Percentiles rank a stretch among this genome's conserved stretches.
Evolutionary conservation across 2,888 invertebrate genomes (phyloP).

Genomic region (Synanthedon andrenaeformis): DNA sequence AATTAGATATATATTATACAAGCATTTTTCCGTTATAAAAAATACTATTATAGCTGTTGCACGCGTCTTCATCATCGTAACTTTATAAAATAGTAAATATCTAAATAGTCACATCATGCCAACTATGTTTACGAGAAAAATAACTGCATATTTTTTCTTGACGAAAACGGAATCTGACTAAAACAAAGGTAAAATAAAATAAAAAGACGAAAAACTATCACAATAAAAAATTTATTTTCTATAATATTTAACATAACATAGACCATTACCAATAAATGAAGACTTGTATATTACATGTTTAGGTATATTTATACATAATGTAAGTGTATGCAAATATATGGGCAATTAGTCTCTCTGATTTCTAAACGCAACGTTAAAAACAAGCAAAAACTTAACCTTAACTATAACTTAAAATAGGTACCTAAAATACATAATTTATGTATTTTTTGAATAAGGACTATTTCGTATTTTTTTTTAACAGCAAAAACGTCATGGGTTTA

Average conservation of each 20-base stretch:
- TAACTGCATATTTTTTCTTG: too few relatives aligned
- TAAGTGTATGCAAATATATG: conserved; percentile 13
- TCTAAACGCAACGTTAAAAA: not conserved
- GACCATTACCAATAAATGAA: conserved; percentile 56
- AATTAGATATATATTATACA: too few relatives aligned
- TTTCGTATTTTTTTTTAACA: too few relatives aligned
- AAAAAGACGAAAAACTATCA: conserved; percentile 36
- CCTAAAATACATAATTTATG: too few relatives aligned
- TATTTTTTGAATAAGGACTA: too few relatives aligned
- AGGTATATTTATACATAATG: conserved; percentile 17
- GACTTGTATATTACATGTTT: conserved; percentile 44
- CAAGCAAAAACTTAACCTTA: not conserved
- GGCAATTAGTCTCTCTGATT: conserved; percentile 5
- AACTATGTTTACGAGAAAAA: too few relatives aligned
- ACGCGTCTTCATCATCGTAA: too few relatives aligned
- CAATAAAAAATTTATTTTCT: conserved; percentile 68
- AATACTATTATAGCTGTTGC: too few relatives aligned
- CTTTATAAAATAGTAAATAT: too few relatives aligned
- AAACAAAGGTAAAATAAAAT: conserved; percentile 6
- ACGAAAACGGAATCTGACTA: not conserved
- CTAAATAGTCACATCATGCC: too few relatives aligned
- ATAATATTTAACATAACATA: conserved; percentile 59
- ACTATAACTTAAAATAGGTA: not conserved
- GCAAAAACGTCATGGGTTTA: too few relatives aligned
- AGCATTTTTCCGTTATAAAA: too few relatives aligned